These are phyloP conservation scores for Takifugu rubripes DNA, from an alignment of 2,797 vertebrate genomes.

Conservation along the genomic window DNA sequence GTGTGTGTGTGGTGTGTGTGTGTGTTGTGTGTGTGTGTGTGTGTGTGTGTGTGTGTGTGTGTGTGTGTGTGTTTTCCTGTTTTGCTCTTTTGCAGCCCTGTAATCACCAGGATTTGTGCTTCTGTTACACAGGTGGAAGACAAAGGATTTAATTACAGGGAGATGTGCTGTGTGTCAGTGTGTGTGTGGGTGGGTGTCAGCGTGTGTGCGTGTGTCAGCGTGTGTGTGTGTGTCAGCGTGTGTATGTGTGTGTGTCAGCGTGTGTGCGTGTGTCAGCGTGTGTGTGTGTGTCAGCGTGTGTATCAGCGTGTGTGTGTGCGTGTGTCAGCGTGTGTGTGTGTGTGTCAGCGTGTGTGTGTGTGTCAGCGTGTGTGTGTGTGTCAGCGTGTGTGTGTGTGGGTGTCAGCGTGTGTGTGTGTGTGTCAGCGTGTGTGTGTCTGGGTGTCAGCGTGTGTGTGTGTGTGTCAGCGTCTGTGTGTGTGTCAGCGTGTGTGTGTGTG, in stretches of 20 bases:
- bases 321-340: too few relatives aligned
- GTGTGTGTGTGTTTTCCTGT: conserved; percentile 19
- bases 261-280: background rate
- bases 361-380: too few relatives aligned
- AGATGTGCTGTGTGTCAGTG: conserved; percentile 25
- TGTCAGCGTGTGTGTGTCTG: too few relatives aligned
- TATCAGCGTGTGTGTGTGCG: too few relatives aligned
- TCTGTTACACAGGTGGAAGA: conserved; percentile 64
- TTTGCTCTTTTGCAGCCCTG: conserved; percentile 41
- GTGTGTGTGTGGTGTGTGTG: conserved; percentile 8
- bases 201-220: background rate
- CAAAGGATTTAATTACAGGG: conserved; percentile 63
- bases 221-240: too few relatives aligned
- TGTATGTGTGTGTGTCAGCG: conserved; percentile 3
- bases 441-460: too few relatives aligned
- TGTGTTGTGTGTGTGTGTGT: conserved; percentile 5
- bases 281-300: too few relatives aligned
- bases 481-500: too few relatives aligned
- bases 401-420: too few relatives aligned
- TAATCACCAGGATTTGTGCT: conserved; percentile 59
- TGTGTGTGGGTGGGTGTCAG: conserved; percentile 19
- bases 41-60: conserved; percentile 10
- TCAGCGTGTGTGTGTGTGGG: too few relatives aligned
- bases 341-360: too few relatives aligned
- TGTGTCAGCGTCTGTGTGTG: too few relatives aligned